A percentile compares a stretch with the other conserved stretches of the same genome.
phyloP scores from a whole-genome alignment of 2,888 invertebrate species.

The Pimpla rufipes region DNA sequence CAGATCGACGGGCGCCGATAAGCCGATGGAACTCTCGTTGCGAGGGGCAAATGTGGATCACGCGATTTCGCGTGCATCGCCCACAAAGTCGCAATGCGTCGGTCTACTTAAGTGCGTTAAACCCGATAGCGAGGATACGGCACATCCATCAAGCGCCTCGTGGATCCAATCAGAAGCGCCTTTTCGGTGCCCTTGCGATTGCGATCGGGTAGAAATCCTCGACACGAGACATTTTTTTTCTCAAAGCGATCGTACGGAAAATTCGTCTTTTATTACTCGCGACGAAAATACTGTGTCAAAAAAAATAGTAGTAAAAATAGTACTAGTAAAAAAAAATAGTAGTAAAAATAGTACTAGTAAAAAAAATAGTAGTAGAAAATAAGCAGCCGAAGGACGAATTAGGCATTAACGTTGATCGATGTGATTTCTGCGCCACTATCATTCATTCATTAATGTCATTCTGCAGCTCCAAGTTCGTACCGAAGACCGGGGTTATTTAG shows the following conservation, averaged over 20 bases:
- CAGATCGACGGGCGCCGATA: background rate
- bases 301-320: no score
- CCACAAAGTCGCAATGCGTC: slow-evolving; percentile 67
- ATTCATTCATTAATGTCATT: no score
- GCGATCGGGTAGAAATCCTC: background rate
- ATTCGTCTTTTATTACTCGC: no score
- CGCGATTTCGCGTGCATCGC: slow-evolving; percentile 65
- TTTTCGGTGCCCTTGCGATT: background rate
- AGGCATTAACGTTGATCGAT: no score
- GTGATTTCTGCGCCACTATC: no score
- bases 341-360: no score
- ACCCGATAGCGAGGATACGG: background rate
- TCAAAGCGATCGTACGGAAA: background rate
- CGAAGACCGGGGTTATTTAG: no score
- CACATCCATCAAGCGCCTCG: slow-evolving; percentile 3
- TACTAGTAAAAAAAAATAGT: no score
- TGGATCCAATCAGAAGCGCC: background rate
- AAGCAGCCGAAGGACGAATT: no score
- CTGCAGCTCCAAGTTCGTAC: no score
- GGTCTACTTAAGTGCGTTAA: slow-evolving; percentile 52
- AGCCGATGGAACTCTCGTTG: background rate
- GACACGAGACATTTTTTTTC: background rate
- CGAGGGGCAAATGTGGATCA: slow-evolving; percentile 25
- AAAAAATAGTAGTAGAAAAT: no score
- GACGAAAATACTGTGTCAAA: no score